Evolutionary conservation across 2,888 invertebrate genomes (phyloP).

Genomic region (Leptinotarsa peninsularis): DNA sequence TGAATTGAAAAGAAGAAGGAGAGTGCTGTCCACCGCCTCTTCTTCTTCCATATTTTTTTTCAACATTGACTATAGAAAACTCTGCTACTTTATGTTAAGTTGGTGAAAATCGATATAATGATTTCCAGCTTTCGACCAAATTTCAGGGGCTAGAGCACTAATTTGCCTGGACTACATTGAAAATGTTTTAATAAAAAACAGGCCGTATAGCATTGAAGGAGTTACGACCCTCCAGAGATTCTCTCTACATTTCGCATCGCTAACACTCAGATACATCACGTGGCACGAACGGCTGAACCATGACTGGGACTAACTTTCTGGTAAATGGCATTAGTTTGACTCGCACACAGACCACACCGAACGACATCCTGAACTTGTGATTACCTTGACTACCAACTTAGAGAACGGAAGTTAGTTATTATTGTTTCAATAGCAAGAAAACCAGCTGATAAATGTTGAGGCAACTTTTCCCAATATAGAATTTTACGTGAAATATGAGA

Average conservation of each 20-base stretch:
- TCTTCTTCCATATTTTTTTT: no score
- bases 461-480: no score
- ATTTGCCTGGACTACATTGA: no score
- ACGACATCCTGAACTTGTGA: slow-evolving; percentile 15
- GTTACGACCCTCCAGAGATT: slow-evolving; percentile 42
- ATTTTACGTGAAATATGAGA: no score
- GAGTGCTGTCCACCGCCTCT: no score
- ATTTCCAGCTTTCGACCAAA: no score
- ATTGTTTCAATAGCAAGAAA: not conserved
- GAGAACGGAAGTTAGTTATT: slow-evolving; percentile 2
- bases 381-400: slow-evolving; percentile 1
- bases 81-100: no score
- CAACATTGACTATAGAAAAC: no score
- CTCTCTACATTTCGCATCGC: slow-evolving; percentile 45
- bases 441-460: no score
- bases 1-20: no score
- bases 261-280: slow-evolving; percentile 54
- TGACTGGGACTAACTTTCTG: slow-evolving; percentile 53
- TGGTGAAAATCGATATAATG: no score
- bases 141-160: no score
- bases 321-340: slow-evolving; percentile 52
- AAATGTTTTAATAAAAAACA: not conserved
- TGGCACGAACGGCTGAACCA: slow-evolving; percentile 46
- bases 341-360: slow-evolving; percentile 26
- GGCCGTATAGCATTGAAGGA: slow-evolving; percentile 33